Evolutionary conservation across 2,888 invertebrate genomes (phyloP), one percentile per base, ranked within the genome.

Genomic region (Hydrotaea cyrtoneurina): DNA sequence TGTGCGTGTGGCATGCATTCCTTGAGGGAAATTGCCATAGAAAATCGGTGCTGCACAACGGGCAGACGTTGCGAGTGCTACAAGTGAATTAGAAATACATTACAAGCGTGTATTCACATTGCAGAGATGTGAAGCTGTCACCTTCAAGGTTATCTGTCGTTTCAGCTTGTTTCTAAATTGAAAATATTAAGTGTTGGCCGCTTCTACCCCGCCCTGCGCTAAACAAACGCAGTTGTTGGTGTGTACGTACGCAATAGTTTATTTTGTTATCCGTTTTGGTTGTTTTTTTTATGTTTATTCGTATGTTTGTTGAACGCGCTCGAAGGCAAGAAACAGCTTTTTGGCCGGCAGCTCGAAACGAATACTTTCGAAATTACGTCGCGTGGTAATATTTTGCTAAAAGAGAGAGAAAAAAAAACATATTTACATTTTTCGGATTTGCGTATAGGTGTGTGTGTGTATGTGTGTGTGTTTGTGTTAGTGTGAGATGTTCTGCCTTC

Each of bases 51-150:
- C 17, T 11, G 19, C 21, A 15, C 26, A 21, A 21, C 57, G 15
- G 13, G 11, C 8, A 17, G 31, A 31, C 36, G 62, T 62, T 23
- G 21, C n/a, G 66, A 66, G 36, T 19, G 55, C 55, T 26, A 59
- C 46, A 69, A 69, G 69, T 69, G 69, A 46, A 69, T 69, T 69
- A 46, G 39, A 69, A 69, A 69, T 69, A 69, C 69, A 69, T 69
- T 69, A 46, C 21, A 69, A 43, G 59, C 59, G 23, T 17, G 50
- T 46, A 19, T 66, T 43, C 69, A 23, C 46, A 69, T 69, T 10
- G 11, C 46, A 46, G 46, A 19, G 15, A 43, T 69, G 69, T 23
- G 46, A 46, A 43, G 21, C 21, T 39, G 39, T 19, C 69, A 21
- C 46, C 69, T 46, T 69, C 69, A 69, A 69, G 69, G 69, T 69